Evolutionary conservation across 2,113 vertebrate species (phyloP).

Genomic region (Pantherophis guttatus): DNA sequence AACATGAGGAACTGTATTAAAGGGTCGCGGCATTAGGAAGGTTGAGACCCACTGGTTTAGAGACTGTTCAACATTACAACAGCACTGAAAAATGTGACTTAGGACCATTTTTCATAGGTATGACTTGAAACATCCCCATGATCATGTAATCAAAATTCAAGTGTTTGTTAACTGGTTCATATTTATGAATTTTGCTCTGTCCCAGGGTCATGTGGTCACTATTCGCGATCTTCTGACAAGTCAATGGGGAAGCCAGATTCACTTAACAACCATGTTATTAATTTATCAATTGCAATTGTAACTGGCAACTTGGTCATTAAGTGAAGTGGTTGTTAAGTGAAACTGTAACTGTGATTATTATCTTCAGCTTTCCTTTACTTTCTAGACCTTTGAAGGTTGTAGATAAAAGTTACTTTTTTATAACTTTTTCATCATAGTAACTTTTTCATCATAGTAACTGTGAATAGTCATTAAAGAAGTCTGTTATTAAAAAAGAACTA

Average conservation of each 20-base stretch:
- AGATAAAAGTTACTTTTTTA: not conserved
- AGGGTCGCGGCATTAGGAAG: too few species aligned
- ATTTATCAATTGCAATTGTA: not conserved
- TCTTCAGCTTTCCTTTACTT: not conserved
- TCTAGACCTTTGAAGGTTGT: not conserved
- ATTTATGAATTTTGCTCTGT: not conserved
- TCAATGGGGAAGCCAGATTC: not conserved
- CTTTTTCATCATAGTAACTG: not conserved
- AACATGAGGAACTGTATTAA: too few species aligned
- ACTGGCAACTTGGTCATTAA: not conserved
- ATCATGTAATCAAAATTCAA: not conserved
- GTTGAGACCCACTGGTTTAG: too few species aligned
- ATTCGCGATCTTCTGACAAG: not conserved
- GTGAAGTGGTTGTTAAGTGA: not conserved
- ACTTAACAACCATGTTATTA: not conserved
- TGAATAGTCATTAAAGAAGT: not conserved
- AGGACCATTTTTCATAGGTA: not conserved
- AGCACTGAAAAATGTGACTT: not conserved
- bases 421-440: not conserved
- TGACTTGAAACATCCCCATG: not conserved
- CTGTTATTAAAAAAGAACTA: not conserved
- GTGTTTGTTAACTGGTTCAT: not conserved
- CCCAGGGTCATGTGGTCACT: too few species aligned
- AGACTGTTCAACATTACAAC: too few species aligned
- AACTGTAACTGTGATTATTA: not conserved